Conservation (phyloP, 1,140 invertebrate species). For the Danaus melanippus region DNA sequence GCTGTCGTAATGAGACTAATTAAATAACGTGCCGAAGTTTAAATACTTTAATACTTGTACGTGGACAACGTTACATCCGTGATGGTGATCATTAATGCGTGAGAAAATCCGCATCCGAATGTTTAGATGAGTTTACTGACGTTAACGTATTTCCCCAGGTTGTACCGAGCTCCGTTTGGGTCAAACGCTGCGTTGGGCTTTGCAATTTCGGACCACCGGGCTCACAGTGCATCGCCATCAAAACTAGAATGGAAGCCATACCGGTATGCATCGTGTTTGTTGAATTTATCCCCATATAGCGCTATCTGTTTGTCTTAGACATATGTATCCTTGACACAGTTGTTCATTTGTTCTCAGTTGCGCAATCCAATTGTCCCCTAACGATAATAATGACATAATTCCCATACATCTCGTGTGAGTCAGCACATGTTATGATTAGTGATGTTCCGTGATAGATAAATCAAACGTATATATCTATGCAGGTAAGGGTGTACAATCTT, state of each 20-base stretch:
- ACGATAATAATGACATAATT: constrained; percentile 51
- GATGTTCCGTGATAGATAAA: constrained; percentile 7
- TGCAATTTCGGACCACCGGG: constrained; percentile 47
- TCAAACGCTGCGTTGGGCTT: constrained; percentile 66
- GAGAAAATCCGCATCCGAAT: constrained; percentile 51
- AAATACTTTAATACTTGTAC: constrained; percentile 31
- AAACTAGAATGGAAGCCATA: constrained; percentile 37
- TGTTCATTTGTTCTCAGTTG: constrained; percentile 30
- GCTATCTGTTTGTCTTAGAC: too few relatives aligned
- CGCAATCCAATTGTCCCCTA: constrained; percentile 31
- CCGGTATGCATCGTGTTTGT: constrained; percentile 40
- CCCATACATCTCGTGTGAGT: constrained; percentile 11
- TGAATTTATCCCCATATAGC: not conserved
- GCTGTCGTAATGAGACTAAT: constrained; percentile 12
- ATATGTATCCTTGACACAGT: constrained; percentile 55
- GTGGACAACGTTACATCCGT: constrained; percentile 40
- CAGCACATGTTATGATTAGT: constrained; percentile 13
- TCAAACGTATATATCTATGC: constrained; percentile 3
- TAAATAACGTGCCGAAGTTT: constrained; percentile 16
- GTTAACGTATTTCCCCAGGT: constrained; percentile 59
- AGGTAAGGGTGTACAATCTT: constrained; percentile 55
- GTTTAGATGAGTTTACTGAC: constrained; percentile 32
- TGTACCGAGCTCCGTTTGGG: constrained; percentile 61
- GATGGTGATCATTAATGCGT: constrained; percentile 39
- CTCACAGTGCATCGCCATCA: constrained; percentile 41